Percentiles rank a stretch among this genome's conserved stretches.
Conservation (phyloP, 2,888 invertebrate species). For the Drosophila melanosoma region DNA sequence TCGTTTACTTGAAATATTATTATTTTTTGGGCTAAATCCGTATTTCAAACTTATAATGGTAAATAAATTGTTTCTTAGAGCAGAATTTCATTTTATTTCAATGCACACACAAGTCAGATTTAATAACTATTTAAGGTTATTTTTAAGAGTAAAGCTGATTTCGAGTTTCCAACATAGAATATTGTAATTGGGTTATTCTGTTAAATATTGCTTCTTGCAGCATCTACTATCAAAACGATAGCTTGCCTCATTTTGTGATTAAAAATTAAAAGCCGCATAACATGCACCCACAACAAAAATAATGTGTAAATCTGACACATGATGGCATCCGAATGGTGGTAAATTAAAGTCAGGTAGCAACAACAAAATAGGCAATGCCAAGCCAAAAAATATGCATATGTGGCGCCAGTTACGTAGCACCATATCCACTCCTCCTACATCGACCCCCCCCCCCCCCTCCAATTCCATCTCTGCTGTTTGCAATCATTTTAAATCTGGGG, state of each 20-base stretch:
- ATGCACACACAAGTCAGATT: neutral
- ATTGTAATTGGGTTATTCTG: conserved; percentile 12
- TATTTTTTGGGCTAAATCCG: neutral
- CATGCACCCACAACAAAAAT: conserved; percentile 11
- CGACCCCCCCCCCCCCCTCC: too few relatives aligned
- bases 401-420: conserved; percentile 13
- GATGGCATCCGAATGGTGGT: conserved; percentile 39
- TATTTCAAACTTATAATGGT: too few relatives aligned
- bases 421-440: neutral
- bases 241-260: conserved; percentile 28
- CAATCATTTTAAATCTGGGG: conserved; percentile 66
- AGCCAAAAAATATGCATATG: conserved; percentile 37
- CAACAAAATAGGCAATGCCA: conserved; percentile 41
- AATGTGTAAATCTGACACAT: conserved; percentile 42
- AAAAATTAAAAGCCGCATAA: conserved; percentile 16
- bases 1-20: neutral
- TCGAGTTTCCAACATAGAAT: neutral
- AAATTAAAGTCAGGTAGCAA: conserved; percentile 46
- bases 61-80: neutral
- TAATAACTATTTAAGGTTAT: neutral
- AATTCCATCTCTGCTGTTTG: conserved; percentile 1
- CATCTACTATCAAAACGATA: neutral
- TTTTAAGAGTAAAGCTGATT: neutral
- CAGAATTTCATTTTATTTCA: neutral
- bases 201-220: conserved; percentile 7